These are phyloP conservation scores for Crossocerus cetratus DNA, from an alignment of 2,888 invertebrate genomes.

Conservation along the genomic window DNA sequence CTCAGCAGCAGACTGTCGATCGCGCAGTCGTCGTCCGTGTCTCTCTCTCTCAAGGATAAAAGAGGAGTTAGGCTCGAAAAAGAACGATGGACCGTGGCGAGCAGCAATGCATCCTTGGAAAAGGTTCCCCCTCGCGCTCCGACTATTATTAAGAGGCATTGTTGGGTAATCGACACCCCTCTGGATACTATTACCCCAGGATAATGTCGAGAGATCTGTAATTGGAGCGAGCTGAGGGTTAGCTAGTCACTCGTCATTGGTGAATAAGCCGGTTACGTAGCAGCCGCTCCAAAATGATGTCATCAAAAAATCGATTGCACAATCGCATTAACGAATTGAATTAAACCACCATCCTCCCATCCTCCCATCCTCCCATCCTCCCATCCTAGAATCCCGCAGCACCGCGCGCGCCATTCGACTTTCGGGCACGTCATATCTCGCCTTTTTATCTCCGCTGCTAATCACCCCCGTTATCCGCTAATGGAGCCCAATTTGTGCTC, in stretches of 20 bases:
- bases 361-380: too few relatives aligned
- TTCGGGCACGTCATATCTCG: background rate
- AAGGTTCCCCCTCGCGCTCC: conserved; percentile 24
- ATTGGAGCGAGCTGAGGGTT: conserved; percentile 30
- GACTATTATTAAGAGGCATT: conserved; percentile 22
- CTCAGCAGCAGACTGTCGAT: too few relatives aligned
- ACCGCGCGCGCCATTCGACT: background rate
- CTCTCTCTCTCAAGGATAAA: conserved; percentile 42
- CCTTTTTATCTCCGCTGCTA: conserved; percentile 15
- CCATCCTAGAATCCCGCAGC: background rate
- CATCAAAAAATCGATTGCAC: conserved; percentile 28
- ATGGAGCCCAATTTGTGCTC: conserved; percentile 3
- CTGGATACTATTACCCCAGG: conserved; percentile 25
- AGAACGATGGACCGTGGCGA: conserved; percentile 16
- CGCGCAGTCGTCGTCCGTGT: conserved; percentile 22
- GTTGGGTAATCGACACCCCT: conserved; percentile 45
- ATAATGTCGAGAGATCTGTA: conserved; percentile 30
- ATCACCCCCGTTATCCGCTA: conserved; percentile 8
- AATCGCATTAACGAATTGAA: conserved; percentile 33
- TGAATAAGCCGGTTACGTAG: conserved; percentile 13
- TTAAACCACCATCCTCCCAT: too few relatives aligned
- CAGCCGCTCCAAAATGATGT: conserved; percentile 23
- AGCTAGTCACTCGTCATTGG: conserved; percentile 15
- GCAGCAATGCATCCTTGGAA: conserved; percentile 33
- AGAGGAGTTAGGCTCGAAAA: conserved; percentile 18